phyloP scores from a whole-genome alignment of 2,888 invertebrate genomes.

The Melinopterus prodromus region DNA sequence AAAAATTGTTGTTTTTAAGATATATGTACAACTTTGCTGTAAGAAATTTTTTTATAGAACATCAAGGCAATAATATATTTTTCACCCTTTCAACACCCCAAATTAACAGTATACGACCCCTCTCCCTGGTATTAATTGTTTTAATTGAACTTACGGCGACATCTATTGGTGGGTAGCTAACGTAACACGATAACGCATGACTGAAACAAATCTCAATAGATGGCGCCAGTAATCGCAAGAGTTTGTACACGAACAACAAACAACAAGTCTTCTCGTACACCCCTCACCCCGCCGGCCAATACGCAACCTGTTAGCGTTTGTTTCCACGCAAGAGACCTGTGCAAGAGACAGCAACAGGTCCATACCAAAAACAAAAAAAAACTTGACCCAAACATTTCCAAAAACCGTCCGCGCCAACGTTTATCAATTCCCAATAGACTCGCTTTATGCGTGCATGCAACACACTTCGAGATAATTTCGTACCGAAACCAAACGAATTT shows the following conservation, averaged over 20 bases:
- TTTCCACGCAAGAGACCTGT: neutral
- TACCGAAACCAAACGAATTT: conserved; percentile 4
- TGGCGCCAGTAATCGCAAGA: neutral
- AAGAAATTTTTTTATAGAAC: too few species aligned
- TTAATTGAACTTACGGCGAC: too few species aligned
- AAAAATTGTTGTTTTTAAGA: too few species aligned
- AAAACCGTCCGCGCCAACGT: neutral
- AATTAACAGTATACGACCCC: too few species aligned
- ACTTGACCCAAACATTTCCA: neutral
- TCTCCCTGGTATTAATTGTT: too few species aligned
- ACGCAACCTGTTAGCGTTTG: neutral
- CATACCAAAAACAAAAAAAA: neutral
- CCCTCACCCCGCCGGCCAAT: neutral
- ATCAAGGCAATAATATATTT: too few species aligned
- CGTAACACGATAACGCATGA: too few species aligned
- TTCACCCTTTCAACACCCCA: too few species aligned
- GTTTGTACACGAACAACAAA: neutral
- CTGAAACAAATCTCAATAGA: neutral
- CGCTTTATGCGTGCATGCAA: neutral
- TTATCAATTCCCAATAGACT: neutral
- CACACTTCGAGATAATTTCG: neutral
- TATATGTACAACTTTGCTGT: too few species aligned
- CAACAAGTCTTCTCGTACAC: neutral
- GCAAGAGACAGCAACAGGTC: neutral
- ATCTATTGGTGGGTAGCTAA: too few species aligned